These are phyloP conservation scores for Drosophila parvula DNA, from an alignment of 1,140 invertebrate species.

Conservation along the genomic window DNA sequence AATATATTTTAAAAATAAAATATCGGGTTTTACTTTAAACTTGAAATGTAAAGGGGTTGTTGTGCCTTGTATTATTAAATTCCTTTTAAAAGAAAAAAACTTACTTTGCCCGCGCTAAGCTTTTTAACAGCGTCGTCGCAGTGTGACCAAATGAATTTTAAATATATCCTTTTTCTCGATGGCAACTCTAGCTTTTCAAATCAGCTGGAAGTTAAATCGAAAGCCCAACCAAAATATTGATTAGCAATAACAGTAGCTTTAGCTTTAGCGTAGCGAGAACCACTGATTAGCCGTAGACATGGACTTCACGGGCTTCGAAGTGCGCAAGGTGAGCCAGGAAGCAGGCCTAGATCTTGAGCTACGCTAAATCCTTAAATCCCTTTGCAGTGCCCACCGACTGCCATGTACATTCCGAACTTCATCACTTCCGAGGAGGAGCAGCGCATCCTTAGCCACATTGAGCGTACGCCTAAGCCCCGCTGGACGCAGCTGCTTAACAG, in stretches of 20 bases:
- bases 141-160: neutral
- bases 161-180: no score
- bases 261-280: slow-evolving; percentile 37
- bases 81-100: neutral
- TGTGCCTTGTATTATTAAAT: neutral
- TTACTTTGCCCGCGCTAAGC: neutral
- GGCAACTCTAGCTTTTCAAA: slow-evolving; percentile 8
- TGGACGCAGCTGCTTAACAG: slow-evolving; percentile 97
- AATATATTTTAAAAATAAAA: neutral
- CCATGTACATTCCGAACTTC: slow-evolving; percentile 96
- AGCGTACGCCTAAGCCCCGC: slow-evolving; percentile 94
- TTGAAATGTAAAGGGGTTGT: neutral
- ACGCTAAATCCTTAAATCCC: neutral
- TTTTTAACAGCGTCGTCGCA: neutral
- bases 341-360: no score
- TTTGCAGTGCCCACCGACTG: slow-evolving; percentile 88
- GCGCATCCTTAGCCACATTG: slow-evolving; percentile 89
- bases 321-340: slow-evolving; percentile 61
- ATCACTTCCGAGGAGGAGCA: slow-evolving; percentile 93
- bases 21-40: neutral
- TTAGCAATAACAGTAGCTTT: slow-evolving; percentile 58
- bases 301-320: slow-evolving; percentile 81
- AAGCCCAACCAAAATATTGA: slow-evolving; percentile 69
- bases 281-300: slow-evolving; percentile 55
- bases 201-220: slow-evolving; percentile 43